A percentile compares a stretch with the other conserved stretches of the same genome.
Evolutionary conservation across 2,888 invertebrate genomes (phyloP).

Genomic region (Nephrotoma guestfalica): DNA sequence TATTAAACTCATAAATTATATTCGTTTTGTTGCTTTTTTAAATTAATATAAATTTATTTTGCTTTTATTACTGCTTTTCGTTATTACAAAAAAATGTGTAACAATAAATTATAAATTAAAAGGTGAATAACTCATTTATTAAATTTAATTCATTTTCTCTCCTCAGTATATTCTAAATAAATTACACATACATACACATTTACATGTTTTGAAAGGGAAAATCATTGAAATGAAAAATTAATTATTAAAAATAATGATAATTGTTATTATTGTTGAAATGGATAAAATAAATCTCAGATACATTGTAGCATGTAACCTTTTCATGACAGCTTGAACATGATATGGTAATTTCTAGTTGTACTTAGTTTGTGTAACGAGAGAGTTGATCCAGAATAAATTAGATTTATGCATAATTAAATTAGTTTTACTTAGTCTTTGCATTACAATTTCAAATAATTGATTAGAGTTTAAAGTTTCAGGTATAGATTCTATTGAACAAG

Average conservation of each 20-base stretch:
- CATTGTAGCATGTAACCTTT: neutral
- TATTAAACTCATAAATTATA: neutral
- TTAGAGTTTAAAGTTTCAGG: too few relatives aligned
- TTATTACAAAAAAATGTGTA: neutral
- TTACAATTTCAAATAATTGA: too few relatives aligned
- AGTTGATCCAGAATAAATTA: neutral
- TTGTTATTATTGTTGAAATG: neutral
- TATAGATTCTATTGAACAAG: too few relatives aligned
- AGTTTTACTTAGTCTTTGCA: too few relatives aligned
- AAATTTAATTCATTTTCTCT: neutral
- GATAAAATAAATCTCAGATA: neutral
- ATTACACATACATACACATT: neutral
- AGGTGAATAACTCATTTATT: neutral
- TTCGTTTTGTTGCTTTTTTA: neutral
- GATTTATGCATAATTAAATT: too few relatives aligned
- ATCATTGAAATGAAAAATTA: neutral
- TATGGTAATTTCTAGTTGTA: neutral
- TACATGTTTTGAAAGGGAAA: neutral
- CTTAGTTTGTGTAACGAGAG: neutral
- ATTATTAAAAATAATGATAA: neutral
- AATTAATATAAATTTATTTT: neutral
- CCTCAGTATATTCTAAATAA: neutral
- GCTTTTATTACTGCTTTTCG: neutral
- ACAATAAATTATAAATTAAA: neutral
- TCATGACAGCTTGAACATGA: neutral